A percentile compares a stretch with the other conserved stretches of the same genome.
phyloP scores from a whole-genome alignment of 2,888 invertebrate species.

The Torymus auratus region DNA sequence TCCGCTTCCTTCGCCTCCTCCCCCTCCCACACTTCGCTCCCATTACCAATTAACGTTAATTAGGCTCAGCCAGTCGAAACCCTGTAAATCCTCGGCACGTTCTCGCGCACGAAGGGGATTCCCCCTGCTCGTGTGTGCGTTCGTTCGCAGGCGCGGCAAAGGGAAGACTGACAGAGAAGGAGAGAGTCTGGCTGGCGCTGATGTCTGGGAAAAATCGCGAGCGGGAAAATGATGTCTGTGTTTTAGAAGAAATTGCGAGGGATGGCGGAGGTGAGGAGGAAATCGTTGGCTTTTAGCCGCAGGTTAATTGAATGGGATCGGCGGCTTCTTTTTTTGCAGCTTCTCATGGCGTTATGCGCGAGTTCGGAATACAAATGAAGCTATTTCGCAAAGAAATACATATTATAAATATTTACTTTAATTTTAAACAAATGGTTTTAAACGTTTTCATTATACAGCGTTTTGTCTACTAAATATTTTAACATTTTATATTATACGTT shows the following conservation, averaged over 20 bases:
- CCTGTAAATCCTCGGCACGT: slow-evolving; percentile 54
- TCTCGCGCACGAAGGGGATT: slow-evolving; percentile 21
- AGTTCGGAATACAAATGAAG: too few relatives aligned
- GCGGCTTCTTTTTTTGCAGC: too few relatives aligned
- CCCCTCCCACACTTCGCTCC: slow-evolving; percentile 14
- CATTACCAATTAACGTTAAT: slow-evolving; percentile 57
- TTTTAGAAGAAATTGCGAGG: slow-evolving; percentile 1
- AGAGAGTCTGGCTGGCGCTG: neutral
- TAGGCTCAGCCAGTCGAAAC: slow-evolving; percentile 52
- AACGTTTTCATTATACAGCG: too few relatives aligned
- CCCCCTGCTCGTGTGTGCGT: too few relatives aligned
- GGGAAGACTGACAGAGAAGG: too few relatives aligned
- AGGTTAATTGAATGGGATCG: slow-evolving; percentile 8
- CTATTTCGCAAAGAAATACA: too few relatives aligned
- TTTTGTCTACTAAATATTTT: too few relatives aligned
- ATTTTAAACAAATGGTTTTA: too few relatives aligned
- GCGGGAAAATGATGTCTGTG: slow-evolving; percentile 56
- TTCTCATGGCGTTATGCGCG: too few relatives aligned
- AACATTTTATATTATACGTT: too few relatives aligned
- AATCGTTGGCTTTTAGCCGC: neutral
- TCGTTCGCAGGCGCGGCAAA: too few relatives aligned
- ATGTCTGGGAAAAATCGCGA: slow-evolving; percentile 51
- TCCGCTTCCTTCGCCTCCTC: slow-evolving; percentile 20
- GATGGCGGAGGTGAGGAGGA: neutral
- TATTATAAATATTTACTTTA: too few relatives aligned